Evolutionary conservation across 2,797 vertebrate species (phyloP), one percentile per base, ranked within the genome.

Genomic region (Buceros bicornis): DNA sequence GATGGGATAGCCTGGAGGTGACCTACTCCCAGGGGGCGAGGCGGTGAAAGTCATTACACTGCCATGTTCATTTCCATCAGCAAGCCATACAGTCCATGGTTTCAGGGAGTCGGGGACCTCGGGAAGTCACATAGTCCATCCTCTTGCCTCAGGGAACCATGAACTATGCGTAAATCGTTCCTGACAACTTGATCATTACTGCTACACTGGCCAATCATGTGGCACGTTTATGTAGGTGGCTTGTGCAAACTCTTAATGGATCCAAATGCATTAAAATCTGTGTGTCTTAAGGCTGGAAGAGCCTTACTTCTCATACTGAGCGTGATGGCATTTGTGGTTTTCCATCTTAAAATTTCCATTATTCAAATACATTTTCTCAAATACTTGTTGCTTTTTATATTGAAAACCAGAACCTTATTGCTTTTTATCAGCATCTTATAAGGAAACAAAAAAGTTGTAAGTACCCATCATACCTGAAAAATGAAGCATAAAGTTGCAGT

Each of bases 51-150:
- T 82, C 76, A 53, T 50, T 60, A 42, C 26, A 26, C 43, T 87
- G 17, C 16, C 54, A 73, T 60, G 86, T 77, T 89, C 80, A 60
- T 84, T 92, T 94, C 87, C 64, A 90, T 87, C 92, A 94, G 82
- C 80, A 53, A 69, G 66, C 66, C 81, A 22, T 53, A 33, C 21
- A 86, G 48, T 47, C 62, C 50, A 56, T 79, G 83, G 66, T 87
- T 90, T 87, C 58, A 56, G 40, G 64, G 88, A 90, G 62, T 72
- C 9, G 2, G 2, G 20, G 58, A 89, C 83, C 43, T 91, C 77
- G 70, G 56, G 78, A 95, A 73, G 54, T 62, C 2, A 1, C 89
- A 19, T 28, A 22, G 70, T 67, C 72, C 54, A 66, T 43, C 69
- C 70, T 16, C 25, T 69, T 89, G 80, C 93, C 89, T 82, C 67